These are phyloP conservation scores for Osedax fenrisi DNA, from an alignment of 2,888 invertebrate genomes.

Conservation along the genomic window DNA sequence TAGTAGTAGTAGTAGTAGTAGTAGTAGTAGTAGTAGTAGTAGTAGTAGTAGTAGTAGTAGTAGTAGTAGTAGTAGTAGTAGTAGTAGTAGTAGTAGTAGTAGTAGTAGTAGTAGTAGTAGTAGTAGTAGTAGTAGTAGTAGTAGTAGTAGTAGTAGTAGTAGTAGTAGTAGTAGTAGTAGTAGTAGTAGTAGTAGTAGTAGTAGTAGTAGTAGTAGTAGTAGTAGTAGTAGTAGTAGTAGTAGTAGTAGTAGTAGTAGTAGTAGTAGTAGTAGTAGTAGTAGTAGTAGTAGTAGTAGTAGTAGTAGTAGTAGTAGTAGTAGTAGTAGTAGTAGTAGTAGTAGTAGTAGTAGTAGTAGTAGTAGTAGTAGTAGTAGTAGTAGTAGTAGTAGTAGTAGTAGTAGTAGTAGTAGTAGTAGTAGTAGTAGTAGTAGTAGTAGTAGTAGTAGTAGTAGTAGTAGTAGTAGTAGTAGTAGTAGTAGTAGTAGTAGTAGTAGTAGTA, in stretches of 20 bases:
- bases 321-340: neutral
- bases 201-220: neutral
- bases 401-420: slow-evolving; percentile 3
- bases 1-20: slow-evolving; percentile 2
- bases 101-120: neutral
- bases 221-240: neutral
- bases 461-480: slow-evolving; percentile 2
- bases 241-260: neutral
- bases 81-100: neutral
- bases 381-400: neutral
- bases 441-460: neutral
- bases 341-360: neutral
- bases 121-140: neutral
- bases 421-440: neutral
- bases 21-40: neutral
- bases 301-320: neutral
- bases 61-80: neutral
- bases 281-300: neutral
- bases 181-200: neutral
- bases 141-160: slow-evolving; percentile 2
- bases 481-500: neutral
- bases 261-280: neutral
- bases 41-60: slow-evolving; percentile 2
- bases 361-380: neutral
- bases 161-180: neutral